Percentiles rank a stretch among this genome's conserved stretches.
Conservation (phyloP, 2,113 vertebrate genomes). For the Paradisaea rubra region DNA sequence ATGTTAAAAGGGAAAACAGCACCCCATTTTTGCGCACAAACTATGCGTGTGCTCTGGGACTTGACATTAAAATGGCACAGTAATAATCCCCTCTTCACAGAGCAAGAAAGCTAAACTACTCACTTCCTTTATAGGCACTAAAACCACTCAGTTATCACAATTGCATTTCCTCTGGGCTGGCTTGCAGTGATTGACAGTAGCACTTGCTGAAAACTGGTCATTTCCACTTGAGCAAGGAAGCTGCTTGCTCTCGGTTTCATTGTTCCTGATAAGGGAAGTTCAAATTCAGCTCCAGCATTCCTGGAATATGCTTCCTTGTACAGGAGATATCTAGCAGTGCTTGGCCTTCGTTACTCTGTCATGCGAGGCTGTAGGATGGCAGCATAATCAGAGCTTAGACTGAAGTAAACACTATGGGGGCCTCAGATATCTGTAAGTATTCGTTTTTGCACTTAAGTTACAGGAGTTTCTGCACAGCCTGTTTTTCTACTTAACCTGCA, state of each 20-base stretch:
- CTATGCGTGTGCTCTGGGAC: not conserved
- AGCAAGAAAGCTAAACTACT: not conserved
- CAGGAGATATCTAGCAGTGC: not conserved
- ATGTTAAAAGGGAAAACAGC: not conserved
- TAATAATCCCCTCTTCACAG: not conserved
- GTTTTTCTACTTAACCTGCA: not conserved
- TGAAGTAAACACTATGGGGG: not conserved
- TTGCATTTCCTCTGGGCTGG: not conserved
- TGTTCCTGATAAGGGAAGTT: not conserved
- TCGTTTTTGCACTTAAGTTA: not conserved
- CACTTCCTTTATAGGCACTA: slow-evolving; percentile 11
- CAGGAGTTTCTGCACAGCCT: not conserved
- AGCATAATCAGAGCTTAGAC: not conserved
- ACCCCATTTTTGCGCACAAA: not conserved
- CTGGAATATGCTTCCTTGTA: not conserved
- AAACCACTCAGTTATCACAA: not conserved
- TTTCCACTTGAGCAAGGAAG: not conserved
- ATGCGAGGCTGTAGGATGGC: not conserved
- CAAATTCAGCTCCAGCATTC: not conserved
- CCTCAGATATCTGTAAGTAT: not conserved
- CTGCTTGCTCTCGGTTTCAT: not conserved
- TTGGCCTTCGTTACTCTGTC: not conserved
- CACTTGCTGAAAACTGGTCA: slow-evolving; percentile 27
- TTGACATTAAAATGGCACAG: not conserved
- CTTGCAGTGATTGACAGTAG: slow-evolving; percentile 14